Percentiles rank a stretch among this genome's conserved stretches.
Conservation (phyloP, 2,113 vertebrate genomes). For the Isurus oxyrinchus region DNA sequence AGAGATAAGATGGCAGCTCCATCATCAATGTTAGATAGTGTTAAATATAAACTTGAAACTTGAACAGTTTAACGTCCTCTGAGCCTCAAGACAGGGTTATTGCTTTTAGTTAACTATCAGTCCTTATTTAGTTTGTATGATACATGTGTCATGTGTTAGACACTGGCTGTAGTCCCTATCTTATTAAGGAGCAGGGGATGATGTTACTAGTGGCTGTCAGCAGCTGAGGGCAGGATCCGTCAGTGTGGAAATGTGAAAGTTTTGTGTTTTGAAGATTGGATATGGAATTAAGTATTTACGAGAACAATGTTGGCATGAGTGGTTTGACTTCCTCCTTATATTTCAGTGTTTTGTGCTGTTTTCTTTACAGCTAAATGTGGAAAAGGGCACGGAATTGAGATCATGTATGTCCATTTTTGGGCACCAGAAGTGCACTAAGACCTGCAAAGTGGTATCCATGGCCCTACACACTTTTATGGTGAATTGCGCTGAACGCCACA, state of each 20-base stretch:
- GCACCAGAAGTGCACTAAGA: no score
- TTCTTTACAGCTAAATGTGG: neutral
- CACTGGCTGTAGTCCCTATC: neutral
- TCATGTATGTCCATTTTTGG: no score
- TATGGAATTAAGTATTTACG: neutral
- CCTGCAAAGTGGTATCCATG: no score
- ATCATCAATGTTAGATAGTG: neutral
- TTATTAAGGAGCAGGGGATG: neutral
- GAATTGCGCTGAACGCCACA: no score
- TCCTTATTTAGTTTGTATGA: neutral
- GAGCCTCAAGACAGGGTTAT: neutral
- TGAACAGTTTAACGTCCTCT: neutral
- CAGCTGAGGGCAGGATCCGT: neutral
- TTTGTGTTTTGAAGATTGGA: neutral
- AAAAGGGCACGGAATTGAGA: no score
- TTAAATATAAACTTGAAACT: neutral
- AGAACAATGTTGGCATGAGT: neutral
- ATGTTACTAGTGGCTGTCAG: neutral
- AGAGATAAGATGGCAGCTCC: neutral
- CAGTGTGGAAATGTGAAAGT: neutral
- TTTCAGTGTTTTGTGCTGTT: neutral
- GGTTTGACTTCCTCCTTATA: neutral
- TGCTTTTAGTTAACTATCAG: neutral
- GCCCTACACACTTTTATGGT: no score
- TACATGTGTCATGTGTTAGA: neutral